phyloP scores from a whole-genome alignment of 2,797 vertebrate genomes.

The Neomorphus geoffroyi region DNA sequence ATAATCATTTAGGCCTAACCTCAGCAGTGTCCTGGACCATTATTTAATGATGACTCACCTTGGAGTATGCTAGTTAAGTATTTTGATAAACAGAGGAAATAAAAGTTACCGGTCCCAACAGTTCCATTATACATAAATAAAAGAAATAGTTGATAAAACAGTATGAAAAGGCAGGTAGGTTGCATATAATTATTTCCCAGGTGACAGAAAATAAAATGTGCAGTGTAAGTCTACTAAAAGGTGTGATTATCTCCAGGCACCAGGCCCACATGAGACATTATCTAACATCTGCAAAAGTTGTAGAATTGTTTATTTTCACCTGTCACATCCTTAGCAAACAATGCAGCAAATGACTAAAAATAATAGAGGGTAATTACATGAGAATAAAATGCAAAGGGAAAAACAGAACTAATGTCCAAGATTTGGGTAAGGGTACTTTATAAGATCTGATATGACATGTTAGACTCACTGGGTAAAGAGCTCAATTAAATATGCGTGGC shows the following conservation, averaged over 20 bases:
- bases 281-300: neutral
- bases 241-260: conserved; percentile 31
- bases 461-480: neutral
- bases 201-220: conserved; percentile 21
- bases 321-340: neutral
- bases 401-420: rapidly evolving
- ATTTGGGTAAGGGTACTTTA: neutral
- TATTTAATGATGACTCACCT: conserved; percentile 35
- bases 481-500: neutral
- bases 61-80: conserved; percentile 48
- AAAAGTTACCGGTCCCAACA: conserved; percentile 19
- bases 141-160: conserved; percentile 45
- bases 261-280: neutral
- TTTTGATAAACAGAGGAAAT: conserved; percentile 53
- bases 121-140: conserved; percentile 33
- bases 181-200: conserved; percentile 34
- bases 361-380: neutral
- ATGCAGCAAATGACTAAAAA: neutral
- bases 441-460: neutral
- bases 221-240: conserved; percentile 17
- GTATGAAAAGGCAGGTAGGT: neutral
- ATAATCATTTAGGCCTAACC: conserved; percentile 60
- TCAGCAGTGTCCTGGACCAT: conserved; percentile 31
- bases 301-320: neutral
- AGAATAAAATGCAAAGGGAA: neutral